Conservation (phyloP, 2,888 invertebrate species). For the Ophioninae sp. region DNA sequence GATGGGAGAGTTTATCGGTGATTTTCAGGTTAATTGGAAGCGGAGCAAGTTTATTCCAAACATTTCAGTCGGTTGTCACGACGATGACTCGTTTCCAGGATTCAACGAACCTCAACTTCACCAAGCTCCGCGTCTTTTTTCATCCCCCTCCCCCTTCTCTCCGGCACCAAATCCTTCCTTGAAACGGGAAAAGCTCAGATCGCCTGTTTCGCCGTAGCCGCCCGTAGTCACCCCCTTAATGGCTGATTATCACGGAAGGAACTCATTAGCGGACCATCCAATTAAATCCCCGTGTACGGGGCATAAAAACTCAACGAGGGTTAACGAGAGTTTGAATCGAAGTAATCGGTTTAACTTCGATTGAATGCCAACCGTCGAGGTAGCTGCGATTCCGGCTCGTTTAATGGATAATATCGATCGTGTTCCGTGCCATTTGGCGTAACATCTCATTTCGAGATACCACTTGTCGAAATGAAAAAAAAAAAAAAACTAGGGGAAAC, state of each 20-base stretch:
- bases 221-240: slow-evolving; percentile 29
- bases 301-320: slow-evolving; percentile 43
- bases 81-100: slow-evolving; percentile 39
- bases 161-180: not conserved
- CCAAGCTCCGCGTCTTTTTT: slow-evolving; percentile 24
- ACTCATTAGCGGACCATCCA: slow-evolving; percentile 69
- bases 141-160: not conserved
- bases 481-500: slow-evolving; percentile 2
- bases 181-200: slow-evolving; percentile 5
- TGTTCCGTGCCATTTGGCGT: slow-evolving; percentile 30
- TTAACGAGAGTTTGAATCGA: slow-evolving; percentile 57
- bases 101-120: slow-evolving; percentile 27
- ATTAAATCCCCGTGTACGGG: slow-evolving; percentile 63
- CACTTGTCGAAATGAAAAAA: slow-evolving; percentile 1
- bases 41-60: slow-evolving; percentile 65
- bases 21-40: slow-evolving; percentile 72
- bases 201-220: slow-evolving; percentile 12
- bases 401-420: slow-evolving; percentile 52
- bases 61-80: slow-evolving; percentile 46
- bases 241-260: slow-evolving; percentile 68
- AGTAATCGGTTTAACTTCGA: slow-evolving; percentile 61
- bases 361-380: slow-evolving; percentile 46
- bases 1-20: slow-evolving; percentile 63
- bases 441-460: slow-evolving; percentile 39
- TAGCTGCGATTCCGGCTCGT: slow-evolving; percentile 50